Evolutionary conservation across 2,888 invertebrate genomes (phyloP).

Genomic region (Hydrotaea cyrtoneurina): DNA sequence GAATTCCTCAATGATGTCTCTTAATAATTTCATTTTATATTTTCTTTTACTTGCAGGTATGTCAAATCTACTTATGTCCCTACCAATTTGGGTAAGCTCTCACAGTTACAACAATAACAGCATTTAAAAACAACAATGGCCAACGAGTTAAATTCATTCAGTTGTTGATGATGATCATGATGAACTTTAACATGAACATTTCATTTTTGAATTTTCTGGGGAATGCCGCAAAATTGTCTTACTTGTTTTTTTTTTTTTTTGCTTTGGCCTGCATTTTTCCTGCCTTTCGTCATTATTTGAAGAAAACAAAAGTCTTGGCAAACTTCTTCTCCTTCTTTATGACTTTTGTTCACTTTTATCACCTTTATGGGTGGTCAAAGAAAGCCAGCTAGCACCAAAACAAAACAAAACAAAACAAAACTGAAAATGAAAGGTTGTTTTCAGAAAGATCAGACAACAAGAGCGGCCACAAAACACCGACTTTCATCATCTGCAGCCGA

Average conservation of each 20-base stretch:
- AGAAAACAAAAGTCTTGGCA: background rate
- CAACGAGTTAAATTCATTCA: background rate
- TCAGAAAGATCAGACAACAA: background rate
- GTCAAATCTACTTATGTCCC: slow-evolving; percentile 26
- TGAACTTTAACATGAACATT: slow-evolving; percentile 28
- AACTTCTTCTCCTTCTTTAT: background rate
- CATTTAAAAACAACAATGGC: background rate
- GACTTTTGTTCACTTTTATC: background rate
- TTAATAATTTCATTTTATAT: slow-evolving; percentile 1
- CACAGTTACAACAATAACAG: background rate
- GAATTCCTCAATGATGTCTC: background rate
- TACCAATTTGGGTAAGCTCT: slow-evolving; percentile 15
- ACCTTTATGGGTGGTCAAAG: slow-evolving; percentile 55
- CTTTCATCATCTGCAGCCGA: slow-evolving; percentile 48
- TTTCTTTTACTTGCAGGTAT: slow-evolving; percentile 35
- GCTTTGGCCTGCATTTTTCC: background rate
- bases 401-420: background rate
- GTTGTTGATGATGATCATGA: slow-evolving; percentile 13
- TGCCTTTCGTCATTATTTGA: background rate
- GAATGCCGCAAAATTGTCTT: background rate
- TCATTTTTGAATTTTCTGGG: background rate
- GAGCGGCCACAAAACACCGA: background rate
- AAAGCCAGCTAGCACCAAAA: background rate
- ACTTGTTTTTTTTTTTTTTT: background rate
- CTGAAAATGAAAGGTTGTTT: slow-evolving; percentile 55